Percentiles rank a stretch among this genome's conserved stretches.
Conservation (phyloP, 2,797 vertebrate species). For the Todus mexicanus region DNA sequence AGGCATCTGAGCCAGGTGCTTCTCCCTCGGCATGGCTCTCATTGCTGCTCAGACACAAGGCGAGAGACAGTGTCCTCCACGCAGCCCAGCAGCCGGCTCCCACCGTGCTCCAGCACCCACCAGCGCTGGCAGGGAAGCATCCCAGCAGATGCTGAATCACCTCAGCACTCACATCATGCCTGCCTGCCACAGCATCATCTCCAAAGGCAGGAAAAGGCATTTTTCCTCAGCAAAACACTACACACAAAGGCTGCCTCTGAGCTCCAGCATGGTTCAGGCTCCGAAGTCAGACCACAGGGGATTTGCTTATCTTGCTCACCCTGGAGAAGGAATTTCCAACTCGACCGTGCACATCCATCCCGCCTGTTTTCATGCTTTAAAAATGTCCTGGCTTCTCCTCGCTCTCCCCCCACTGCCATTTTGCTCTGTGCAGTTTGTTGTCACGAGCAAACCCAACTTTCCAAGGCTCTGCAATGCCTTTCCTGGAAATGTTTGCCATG, state of each 20-base stretch:
- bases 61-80: background rate
- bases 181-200: background rate
- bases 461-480: background rate
- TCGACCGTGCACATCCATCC: background rate
- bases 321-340: background rate
- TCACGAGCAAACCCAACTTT: background rate
- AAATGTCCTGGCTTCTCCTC: background rate
- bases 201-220: background rate
- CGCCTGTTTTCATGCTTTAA: background rate
- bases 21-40: background rate
- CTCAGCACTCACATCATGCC: fast-evolving
- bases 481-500: background rate
- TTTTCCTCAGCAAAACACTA: background rate
- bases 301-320: background rate
- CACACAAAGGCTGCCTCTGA: fast-evolving
- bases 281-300: fast-evolving
- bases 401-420: background rate
- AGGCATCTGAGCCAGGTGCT: background rate
- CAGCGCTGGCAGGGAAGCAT: background rate
- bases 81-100: background rate
- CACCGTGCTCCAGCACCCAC: background rate
- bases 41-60: background rate
- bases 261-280: background rate
- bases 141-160: background rate
- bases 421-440: background rate